Evolutionary conservation across 30 jellyfish, hydroid and myxozoan genomes (phyloP).

Genomic region (Clytia hemisphaerica): DNA sequence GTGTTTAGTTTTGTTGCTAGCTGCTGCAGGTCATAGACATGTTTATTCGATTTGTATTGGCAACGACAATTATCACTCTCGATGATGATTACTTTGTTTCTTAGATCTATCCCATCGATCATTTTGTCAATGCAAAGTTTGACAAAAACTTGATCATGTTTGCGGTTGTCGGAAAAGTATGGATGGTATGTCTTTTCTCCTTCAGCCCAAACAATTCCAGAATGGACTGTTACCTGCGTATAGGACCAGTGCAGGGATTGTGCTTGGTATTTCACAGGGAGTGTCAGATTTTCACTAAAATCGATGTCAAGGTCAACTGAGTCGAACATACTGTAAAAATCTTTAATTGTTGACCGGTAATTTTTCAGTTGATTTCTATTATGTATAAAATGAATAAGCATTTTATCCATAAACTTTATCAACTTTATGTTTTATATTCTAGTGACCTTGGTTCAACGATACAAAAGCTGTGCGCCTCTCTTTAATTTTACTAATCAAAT

Average conservation of each 20-base stretch:
- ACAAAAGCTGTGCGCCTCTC: too few species aligned
- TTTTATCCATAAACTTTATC: too few species aligned
- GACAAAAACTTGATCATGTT: constrained; percentile 12
- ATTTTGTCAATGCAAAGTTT: background rate
- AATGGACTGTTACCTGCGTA: constrained; percentile 17
- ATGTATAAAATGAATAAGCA: too few species aligned
- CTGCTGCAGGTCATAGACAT: constrained; percentile 8
- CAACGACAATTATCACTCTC: constrained; percentile 16
- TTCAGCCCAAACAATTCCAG: constrained; percentile 2
- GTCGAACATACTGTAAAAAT: too few species aligned
- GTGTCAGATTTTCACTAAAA: constrained; percentile 4
- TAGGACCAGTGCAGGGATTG: constrained; percentile 7
- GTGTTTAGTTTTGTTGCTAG: background rate
- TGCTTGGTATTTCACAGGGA: background rate
- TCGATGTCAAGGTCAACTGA: constrained; percentile 3
- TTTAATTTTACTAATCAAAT: too few species aligned
- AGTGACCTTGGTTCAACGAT: too few species aligned
- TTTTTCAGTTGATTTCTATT: too few species aligned
- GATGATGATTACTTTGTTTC: background rate
- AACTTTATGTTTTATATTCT: too few species aligned
- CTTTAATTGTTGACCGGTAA: too few species aligned
- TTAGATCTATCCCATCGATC: background rate
- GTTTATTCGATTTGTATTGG: constrained; percentile 5
- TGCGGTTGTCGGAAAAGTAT: background rate
- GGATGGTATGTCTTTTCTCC: constrained; percentile 9